Evolutionary conservation across 2,113 vertebrate genomes (phyloP).

Genomic region (Barbus barbus): DNA sequence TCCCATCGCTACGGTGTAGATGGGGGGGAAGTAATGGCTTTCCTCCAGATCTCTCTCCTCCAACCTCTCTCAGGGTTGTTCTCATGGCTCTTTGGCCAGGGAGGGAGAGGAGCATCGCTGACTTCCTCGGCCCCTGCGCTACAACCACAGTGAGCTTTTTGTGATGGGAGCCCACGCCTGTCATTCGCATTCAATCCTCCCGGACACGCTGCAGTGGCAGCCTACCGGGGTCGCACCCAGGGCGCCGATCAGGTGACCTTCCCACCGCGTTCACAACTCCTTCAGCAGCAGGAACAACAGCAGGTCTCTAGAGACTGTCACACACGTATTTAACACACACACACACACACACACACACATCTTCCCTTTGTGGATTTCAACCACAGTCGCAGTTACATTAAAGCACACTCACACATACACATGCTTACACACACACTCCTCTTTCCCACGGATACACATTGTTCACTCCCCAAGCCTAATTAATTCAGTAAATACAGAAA

Average conservation of each 20-base stretch:
- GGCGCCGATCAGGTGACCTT: slow-evolving; percentile 74
- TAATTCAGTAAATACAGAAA: background rate
- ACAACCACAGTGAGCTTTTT: slow-evolving; percentile 81
- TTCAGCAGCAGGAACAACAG: slow-evolving; percentile 41
- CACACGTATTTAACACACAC: slow-evolving; percentile 28
- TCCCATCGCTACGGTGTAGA: background rate
- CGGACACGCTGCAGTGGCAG: slow-evolving; percentile 63
- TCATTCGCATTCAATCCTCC: slow-evolving; percentile 60
- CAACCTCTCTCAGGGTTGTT: slow-evolving; percentile 74
- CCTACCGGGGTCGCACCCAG: slow-evolving; percentile 58
- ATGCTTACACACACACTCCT: background rate
- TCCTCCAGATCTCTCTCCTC: slow-evolving; percentile 42
- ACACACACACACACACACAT: slow-evolving; percentile 29
- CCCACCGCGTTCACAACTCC: slow-evolving; percentile 51
- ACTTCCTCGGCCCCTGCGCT: slow-evolving; percentile 63
- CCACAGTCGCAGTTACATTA: slow-evolving; percentile 9
- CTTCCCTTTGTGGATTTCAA: slow-evolving; percentile 27
- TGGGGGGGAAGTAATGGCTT: slow-evolving; percentile 34
- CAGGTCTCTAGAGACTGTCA: slow-evolving; percentile 31
- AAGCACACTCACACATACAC: background rate
- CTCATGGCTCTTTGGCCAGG: slow-evolving; percentile 75
- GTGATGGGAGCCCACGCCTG: slow-evolving; percentile 69
- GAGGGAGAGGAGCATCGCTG: slow-evolving; percentile 64
- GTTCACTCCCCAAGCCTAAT: background rate
- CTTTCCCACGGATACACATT: slow-evolving; percentile 19